Evolutionary conservation across 2,888 invertebrate species (phyloP), one percentile per base, ranked within the genome.

Genomic region (Temnothorax rugatulus): DNA sequence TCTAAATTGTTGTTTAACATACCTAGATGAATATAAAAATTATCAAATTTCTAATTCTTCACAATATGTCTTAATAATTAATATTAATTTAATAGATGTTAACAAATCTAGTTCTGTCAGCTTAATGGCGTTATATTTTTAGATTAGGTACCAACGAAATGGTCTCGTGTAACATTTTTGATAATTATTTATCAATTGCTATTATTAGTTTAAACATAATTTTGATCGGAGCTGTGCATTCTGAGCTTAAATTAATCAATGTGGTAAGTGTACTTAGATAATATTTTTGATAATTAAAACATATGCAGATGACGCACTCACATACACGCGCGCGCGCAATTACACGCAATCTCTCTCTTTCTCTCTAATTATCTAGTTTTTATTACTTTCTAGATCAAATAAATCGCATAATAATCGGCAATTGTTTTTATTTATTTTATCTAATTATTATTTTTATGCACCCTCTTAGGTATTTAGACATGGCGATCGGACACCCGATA

Each of bases 401-500:
- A 38, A 5, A 29, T 64, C 52, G 29, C 29, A 47, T 61, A 4
- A n/a, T 74, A 21, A 41, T 52, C 9, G 2, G 15, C 11, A 9
- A 38, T 68, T 15, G 5, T 11, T 25, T n/a, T n/a, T n/a, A n/a
- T n/a, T n/a, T n/a, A n/a, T n/a, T n/a, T n/a, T n/a, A n/a, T n/a
- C n/a, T 11, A n/a, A 11, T 38, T n/a, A 29, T 34, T 44, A 82
- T 54, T 25, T 64, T 83, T 4, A 54, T 7, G 41, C 0, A 34
- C 5, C 34, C 9, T 64, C 25, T 2, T 25, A 97, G 96, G 92
- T 97, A 54, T 97, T 96, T 93, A 95, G 97, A 64, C 97, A 97
- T 92, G 97, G 97, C 2, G 97, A 97, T 91, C 95, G 97, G 82
- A 96, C 97, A 25, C 97, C 97, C n/a, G n/a, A n/a, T n/a, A n/a